Conservation (phyloP, 2,888 invertebrate genomes). For the Amphipyra tragopoginis region DNA sequence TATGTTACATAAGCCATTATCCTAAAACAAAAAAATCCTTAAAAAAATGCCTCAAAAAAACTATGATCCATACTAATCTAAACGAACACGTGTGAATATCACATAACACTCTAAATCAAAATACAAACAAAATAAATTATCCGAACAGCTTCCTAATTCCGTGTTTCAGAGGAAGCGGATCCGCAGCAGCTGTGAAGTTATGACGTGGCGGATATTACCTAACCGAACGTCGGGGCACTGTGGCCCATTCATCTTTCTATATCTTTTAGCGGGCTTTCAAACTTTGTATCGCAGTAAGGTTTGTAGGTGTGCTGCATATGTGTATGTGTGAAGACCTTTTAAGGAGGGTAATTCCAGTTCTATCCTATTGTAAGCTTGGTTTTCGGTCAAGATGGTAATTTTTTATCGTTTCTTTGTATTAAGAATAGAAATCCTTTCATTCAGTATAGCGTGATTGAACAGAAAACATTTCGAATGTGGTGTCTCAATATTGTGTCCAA, state of each 20-base stretch:
- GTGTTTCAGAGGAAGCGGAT: slow-evolving; percentile 70
- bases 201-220: slow-evolving; percentile 82
- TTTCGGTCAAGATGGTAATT: no score
- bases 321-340: background rate
- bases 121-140: slow-evolving; percentile 35
- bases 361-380: no score
- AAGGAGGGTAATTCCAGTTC: no score
- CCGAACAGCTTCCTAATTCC: slow-evolving; percentile 56
- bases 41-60: background rate
- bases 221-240: slow-evolving; percentile 67
- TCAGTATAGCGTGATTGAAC: no score
- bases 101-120: background rate
- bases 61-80: no score
- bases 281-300: slow-evolving; percentile 42
- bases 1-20: no score
- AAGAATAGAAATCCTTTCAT: no score
- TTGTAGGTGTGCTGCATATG: slow-evolving; percentile 14
- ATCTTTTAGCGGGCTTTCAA: slow-evolving; percentile 56
- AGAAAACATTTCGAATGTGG: no score
- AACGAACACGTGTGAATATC: background rate
- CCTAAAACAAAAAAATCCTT: no score
- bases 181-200: slow-evolving; percentile 79
- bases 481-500: no score
- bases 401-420: no score
- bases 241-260: slow-evolving; percentile 68